These are phyloP conservation scores for Chelon auratus DNA, from an alignment of 2,797 vertebrate species.

Conservation along the genomic window DNA sequence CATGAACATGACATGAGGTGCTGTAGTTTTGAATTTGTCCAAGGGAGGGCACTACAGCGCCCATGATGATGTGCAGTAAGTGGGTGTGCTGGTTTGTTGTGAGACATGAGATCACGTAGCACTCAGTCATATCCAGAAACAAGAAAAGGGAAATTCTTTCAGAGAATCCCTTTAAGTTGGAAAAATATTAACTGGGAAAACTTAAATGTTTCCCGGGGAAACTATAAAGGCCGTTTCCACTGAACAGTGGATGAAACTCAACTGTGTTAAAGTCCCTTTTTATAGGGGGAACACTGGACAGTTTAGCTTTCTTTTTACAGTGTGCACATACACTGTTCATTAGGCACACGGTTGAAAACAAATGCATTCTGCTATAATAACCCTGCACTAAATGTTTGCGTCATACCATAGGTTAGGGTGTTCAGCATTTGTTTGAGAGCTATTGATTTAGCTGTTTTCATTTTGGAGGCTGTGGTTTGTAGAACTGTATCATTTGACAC, in stretches of 20 bases:
- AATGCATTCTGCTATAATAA: no score
- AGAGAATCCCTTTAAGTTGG: constrained; percentile 17
- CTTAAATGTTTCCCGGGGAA: neutral
- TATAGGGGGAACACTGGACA: neutral
- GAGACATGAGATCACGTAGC: neutral
- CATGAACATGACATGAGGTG: constrained; percentile 1
- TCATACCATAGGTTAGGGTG: no score
- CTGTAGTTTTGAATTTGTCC: constrained; percentile 32
- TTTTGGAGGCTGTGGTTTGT: no score
- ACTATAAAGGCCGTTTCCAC: constrained; percentile 18
- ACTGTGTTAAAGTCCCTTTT: constrained; percentile 16
- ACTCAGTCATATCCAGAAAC: neutral
- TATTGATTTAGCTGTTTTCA: no score
- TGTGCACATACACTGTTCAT: neutral
- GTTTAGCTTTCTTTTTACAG: constrained; percentile 4
- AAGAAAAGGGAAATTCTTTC: constrained; percentile 1
- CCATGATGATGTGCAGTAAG: neutral
- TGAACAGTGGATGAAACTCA: constrained; percentile 17
- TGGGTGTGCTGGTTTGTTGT: neutral
- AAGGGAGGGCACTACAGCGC: constrained; percentile 19
- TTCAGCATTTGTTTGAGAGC: no score
- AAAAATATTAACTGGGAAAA: neutral
- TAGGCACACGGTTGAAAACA: no score
- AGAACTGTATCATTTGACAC: no score
- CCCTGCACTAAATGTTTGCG: no score